Evolutionary conservation across 2,797 vertebrate species (phyloP).

Genomic region (Leptodactylus fallax): DNA sequence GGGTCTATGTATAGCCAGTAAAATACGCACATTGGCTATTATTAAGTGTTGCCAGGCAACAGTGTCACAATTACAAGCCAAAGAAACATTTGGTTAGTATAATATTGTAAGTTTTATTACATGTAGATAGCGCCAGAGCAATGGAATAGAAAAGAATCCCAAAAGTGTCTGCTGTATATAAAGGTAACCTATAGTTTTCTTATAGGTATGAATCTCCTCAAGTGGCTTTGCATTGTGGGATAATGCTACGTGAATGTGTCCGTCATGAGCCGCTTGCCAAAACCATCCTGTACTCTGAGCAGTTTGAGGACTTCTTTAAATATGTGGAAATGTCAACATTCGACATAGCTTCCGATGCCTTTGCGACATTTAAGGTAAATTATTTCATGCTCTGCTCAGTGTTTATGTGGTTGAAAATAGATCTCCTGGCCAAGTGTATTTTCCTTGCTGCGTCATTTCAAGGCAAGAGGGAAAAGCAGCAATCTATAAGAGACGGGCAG

Average conservation of each 20-base stretch:
- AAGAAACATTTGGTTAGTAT: not conserved
- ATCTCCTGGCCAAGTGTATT: constrained; percentile 26
- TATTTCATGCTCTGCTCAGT: not conserved
- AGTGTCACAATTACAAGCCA: not conserved
- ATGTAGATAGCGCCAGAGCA: not conserved
- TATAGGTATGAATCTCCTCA: constrained; percentile 90
- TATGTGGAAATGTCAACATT: constrained; percentile 99
- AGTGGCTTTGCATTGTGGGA: constrained; percentile 93
- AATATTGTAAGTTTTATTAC: not conserved
- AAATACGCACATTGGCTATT: not conserved
- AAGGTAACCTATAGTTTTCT: constrained; percentile 18
- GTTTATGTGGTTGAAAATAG: constrained; percentile 43
- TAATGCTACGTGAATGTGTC: constrained; percentile 96
- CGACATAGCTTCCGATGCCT: constrained; percentile 97
- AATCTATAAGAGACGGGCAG: not conserved
- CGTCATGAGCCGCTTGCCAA: constrained; percentile 94
- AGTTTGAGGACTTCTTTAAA: constrained; percentile 92
- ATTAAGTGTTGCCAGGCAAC: constrained; percentile 18
- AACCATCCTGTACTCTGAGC: constrained; percentile 86
- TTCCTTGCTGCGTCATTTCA: constrained; percentile 22
- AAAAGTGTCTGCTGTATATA: not conserved
- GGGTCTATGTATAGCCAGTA: constrained; percentile 23
- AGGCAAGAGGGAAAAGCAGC: not conserved
- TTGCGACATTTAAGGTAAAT: constrained; percentile 95
- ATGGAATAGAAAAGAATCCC: not conserved